Evolutionary conservation across 2,888 invertebrate genomes (phyloP).

Genomic region (Disparrhopalites patrizii): DNA sequence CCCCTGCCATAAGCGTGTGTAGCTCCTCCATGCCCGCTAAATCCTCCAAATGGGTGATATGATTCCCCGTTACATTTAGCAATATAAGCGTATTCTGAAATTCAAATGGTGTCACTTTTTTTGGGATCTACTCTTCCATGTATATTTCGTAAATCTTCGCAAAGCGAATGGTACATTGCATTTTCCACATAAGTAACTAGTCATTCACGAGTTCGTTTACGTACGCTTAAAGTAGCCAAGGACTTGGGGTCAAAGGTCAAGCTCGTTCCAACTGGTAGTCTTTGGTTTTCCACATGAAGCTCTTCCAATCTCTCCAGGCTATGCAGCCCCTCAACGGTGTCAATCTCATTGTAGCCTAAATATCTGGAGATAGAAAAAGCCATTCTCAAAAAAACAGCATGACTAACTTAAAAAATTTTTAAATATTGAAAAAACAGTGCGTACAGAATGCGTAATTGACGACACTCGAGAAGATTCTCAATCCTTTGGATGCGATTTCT

Average conservation of each 20-base stretch:
- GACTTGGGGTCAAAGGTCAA: constrained; percentile 67
- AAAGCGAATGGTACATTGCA: no score
- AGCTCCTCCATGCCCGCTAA: constrained; percentile 49
- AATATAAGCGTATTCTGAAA: constrained; percentile 58
- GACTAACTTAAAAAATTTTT: neutral
- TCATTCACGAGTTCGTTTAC: constrained; percentile 30
- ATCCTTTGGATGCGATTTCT: constrained; percentile 58
- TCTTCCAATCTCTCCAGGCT: constrained; percentile 60
- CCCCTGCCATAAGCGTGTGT: constrained; percentile 30
- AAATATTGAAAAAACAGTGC: constrained; percentile 2
- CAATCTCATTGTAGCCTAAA: constrained; percentile 64
- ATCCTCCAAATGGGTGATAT: constrained; percentile 58
- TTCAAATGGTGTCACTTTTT: constrained; percentile 30
- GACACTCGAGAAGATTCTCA: constrained; percentile 57
- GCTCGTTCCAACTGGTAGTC: constrained; percentile 56
- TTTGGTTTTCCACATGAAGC: constrained; percentile 66
- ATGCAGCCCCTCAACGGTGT: constrained; percentile 66
- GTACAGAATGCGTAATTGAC: constrained; percentile 68
- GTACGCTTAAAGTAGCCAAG: constrained; percentile 59
- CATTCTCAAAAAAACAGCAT: neutral
- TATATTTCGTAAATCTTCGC: no score
- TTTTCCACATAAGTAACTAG: no score
- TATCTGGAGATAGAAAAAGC: constrained; percentile 36
- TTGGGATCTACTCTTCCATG: neutral
- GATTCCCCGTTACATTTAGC: constrained; percentile 63